Evolutionary conservation across 2,888 invertebrate species (phyloP), one percentile per base, ranked within the genome.

Genomic region (Apamea epomidion): DNA sequence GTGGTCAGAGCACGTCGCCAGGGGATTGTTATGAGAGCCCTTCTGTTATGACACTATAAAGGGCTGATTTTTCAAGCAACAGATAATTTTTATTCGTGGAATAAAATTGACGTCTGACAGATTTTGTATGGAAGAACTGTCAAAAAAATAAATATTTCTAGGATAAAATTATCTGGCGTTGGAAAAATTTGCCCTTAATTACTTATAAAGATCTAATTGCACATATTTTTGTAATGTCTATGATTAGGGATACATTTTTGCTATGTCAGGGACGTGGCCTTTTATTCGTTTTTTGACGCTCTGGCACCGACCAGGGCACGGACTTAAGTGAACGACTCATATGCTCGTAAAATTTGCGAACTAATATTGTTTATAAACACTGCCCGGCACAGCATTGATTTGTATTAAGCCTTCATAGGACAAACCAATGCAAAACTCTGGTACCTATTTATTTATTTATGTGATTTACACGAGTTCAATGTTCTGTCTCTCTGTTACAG

Each of bases 401-500:
- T 29, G 62, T 16, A 51, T 7, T 21, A n/a, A n/a, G n/a, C n/a
- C n/a, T n/a, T n/a, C n/a, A n/a, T n/a, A n/a, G n/a, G n/a, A 51
- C 7, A 21, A 51, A 51, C 7, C 51, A 25, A 8, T 25, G 21
- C 8, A 54, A 54, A 25, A 8, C 54, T 54, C 8, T 14, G 32
- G n/a, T 58, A n/a, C 14, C 10, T 29, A 25, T 18, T 18, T 18
- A 12, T 51, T 54, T 72, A n/a, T 29, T 32, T 25, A 16, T 82
- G 16, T 32, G 16, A 60, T 69, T 69, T 0, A 76, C 48, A 74
- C 25, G 25, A 70, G 12, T 67, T 74, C 72, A 83, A 80, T 83
- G 45, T 74, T 60, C 42, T 74, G 54, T 91, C 84, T 82, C 80
- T 90, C 93, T 91, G 88, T 95, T 95, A 90, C 95, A 97, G 97